Conservation (phyloP, 2,888 invertebrate genomes). For the Andrena flavipes region DNA sequence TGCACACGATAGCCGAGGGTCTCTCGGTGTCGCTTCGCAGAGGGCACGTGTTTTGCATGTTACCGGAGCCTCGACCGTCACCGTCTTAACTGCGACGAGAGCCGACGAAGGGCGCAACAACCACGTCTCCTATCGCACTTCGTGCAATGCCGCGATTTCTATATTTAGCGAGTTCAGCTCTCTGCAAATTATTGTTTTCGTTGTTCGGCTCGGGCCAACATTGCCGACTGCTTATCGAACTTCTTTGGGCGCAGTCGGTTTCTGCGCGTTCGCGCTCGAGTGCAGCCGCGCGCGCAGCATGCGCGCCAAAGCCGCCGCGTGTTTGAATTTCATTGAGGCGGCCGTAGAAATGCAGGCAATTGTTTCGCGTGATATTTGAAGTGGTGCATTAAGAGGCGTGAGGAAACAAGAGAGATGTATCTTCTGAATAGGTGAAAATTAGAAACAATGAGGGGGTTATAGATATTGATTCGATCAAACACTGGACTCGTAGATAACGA, state of each 20-base stretch:
- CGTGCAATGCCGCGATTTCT: constrained; percentile 39
- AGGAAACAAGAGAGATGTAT: not conserved
- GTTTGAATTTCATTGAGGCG: not conserved
- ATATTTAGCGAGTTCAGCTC: constrained; percentile 43
- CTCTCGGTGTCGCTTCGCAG: constrained; percentile 45
- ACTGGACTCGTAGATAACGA: constrained; percentile 95
- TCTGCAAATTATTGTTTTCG: constrained; percentile 44
- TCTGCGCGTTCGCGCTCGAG: constrained; percentile 46
- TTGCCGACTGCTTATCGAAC: constrained; percentile 53
- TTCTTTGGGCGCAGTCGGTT: constrained; percentile 14
- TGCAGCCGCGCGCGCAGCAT: constrained; percentile 22
- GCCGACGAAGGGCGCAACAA: constrained; percentile 27
- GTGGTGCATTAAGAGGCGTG: not conserved
- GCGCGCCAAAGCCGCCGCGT: constrained; percentile 21
- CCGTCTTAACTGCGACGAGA: constrained; percentile 18
- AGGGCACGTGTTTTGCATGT: constrained; percentile 35
- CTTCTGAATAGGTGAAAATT: not conserved
- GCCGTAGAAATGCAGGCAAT: not conserved
- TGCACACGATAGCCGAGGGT: constrained; percentile 74
- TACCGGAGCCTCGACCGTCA: constrained; percentile 18
- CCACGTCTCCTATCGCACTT: constrained; percentile 30
- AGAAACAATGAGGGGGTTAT: not conserved
- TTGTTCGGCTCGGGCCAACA: constrained; percentile 40
- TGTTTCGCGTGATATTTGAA: not conserved
- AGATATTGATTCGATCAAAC: constrained; percentile 85